Evolutionary conservation across 2,797 vertebrate genomes (phyloP).

Genomic region (Myotis pilosus): DNA sequence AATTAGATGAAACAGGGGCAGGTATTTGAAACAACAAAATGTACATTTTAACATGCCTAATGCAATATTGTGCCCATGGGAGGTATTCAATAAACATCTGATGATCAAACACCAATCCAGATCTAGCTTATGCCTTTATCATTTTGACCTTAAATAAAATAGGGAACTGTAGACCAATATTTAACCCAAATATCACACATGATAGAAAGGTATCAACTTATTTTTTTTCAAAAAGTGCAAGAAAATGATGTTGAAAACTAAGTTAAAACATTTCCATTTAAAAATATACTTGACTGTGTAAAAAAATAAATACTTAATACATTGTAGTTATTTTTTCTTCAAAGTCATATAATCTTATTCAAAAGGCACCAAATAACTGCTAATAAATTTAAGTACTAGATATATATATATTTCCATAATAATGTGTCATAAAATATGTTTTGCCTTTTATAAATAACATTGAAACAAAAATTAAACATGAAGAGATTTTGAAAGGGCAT

Average conservation of each 20-base stretch:
- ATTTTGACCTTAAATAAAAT: neutral
- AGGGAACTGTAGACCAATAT: neutral
- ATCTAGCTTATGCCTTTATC: neutral
- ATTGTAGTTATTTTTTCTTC: neutral
- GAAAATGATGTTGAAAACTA: neutral
- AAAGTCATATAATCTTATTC: neutral
- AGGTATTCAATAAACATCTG: neutral
- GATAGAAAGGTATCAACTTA: neutral
- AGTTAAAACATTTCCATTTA: constrained; percentile 15
- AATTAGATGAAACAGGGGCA: constrained; percentile 1
- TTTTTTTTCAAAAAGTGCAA: neutral
- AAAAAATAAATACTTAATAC: constrained; percentile 1
- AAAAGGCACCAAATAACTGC: neutral
- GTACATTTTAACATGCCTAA: neutral
- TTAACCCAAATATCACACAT: neutral
- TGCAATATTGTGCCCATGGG: neutral
- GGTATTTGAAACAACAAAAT: neutral
- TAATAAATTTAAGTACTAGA: neutral
- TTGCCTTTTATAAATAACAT: neutral
- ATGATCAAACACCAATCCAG: neutral
- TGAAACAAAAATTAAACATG: neutral
- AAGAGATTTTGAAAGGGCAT: neutral
- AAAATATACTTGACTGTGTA: neutral
- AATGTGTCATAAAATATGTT: neutral
- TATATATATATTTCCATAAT: neutral